Evolutionary conservation across 2,113 vertebrate genomes (phyloP), one percentile per base, ranked within the genome.

Genomic region (Tragelaphus strepsiceros): DNA sequence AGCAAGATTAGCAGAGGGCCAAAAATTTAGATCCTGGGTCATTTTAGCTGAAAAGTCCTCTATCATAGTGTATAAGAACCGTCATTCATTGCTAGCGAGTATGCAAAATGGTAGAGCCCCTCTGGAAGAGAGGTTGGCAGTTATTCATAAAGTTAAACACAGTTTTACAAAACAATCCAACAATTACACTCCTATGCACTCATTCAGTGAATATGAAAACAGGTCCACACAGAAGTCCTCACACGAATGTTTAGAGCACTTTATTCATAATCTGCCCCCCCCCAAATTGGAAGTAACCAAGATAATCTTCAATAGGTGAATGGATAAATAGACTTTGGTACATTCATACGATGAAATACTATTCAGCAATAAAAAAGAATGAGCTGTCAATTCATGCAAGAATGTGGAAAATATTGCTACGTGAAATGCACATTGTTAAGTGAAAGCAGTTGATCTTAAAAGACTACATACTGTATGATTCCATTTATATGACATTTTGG

Each of bases 21-120:
- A 88, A 92, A 97, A 95, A 95, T 84, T 77, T 93, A 82, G 84
- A 92, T 64, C 49, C 21, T 80, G 28, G 59, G 77, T 22, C 86
- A 59, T 85, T 93, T 82, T 80, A 64, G 43, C 58, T 62, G 43
- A 61, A 86, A 92, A 80, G 39, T 39, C 17, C 51, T 95, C 64
- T 62, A 26, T 46, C 26, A 26, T 5, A 83, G 22, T 43, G 71
- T 87, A 7, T 74, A 91, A 49, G n/a, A 90, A 90, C 14, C 35
- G 14, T 88, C 13, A 58, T 77, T 84, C 28, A 39, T 59, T 95
- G 87, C 62, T 88, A n/a, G 15, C 13, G 7, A n/a, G 24, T 46
- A 84, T 49, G 22, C 24, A 67, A 93, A 91, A 53, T 84, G 56
- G 46, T 83, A 90, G 24, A 86, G 46, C 16, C 80, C 22, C 16